Conservation (phyloP, 2,888 invertebrate genomes). For the Tipula vernalis region DNA sequence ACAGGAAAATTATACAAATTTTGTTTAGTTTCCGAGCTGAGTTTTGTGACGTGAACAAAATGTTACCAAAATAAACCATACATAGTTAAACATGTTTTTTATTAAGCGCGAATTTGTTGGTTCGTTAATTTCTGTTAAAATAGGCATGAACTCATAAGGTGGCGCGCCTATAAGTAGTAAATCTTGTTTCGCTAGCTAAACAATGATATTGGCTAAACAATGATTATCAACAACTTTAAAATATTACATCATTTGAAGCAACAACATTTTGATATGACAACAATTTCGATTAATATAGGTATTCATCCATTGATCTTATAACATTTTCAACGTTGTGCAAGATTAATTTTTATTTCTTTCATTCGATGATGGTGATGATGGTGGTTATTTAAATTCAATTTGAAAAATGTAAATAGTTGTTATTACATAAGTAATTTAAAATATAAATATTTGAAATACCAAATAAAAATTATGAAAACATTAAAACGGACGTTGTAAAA, state of each 20-base stretch:
- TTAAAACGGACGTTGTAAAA: neutral
- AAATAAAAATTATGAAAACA: neutral
- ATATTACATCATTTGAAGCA: neutral
- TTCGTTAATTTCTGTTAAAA: neutral
- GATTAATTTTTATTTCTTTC: neutral
- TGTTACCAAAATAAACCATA: neutral
- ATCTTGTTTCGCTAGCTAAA: neutral
- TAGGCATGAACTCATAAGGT: neutral
- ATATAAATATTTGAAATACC: neutral
- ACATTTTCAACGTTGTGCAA: neutral
- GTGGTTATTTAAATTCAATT: too few species aligned
- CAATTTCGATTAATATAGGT: neutral
- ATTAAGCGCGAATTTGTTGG: neutral
- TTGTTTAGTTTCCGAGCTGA: neutral
- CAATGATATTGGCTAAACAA: neutral
- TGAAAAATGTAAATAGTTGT: neutral
- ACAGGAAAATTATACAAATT: neutral
- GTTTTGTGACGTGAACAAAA: neutral
- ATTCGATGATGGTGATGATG: neutral
- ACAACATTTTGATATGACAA: neutral
- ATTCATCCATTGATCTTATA: neutral
- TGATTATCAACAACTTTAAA: neutral
- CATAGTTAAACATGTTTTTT: neutral
- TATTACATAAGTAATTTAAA: neutral
- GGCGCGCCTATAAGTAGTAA: neutral